phyloP scores from a whole-genome alignment of 2,113 vertebrate genomes.

The Salvelinus alpinus region DNA sequence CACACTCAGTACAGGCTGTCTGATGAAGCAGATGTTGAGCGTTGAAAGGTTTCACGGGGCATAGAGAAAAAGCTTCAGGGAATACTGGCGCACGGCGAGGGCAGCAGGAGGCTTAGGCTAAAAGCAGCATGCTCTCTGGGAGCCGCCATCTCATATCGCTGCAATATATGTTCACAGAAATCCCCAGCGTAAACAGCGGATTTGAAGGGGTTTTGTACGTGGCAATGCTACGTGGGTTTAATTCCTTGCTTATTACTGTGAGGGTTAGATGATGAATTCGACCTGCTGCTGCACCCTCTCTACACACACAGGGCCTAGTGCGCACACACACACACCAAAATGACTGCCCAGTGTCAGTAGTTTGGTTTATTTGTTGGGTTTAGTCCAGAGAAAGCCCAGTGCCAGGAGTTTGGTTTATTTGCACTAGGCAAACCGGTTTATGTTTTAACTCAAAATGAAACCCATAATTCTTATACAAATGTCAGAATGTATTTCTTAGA shows the following conservation, averaged over 20 bases:
- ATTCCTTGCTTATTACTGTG: neutral
- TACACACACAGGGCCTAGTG: neutral
- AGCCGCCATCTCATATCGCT: neutral
- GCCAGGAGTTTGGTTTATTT: neutral
- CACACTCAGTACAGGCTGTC: constrained; percentile 4
- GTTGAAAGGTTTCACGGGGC: neutral
- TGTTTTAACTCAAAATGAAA: neutral
- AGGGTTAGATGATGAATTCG: neutral
- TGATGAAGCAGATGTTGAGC: neutral
- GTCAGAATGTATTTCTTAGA: neutral
- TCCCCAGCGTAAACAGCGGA: neutral
- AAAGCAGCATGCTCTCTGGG: constrained; percentile 1
- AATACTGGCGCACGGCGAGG: neutral
- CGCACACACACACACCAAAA: neutral
- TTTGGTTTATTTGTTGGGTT: neutral
- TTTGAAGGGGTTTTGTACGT: neutral
- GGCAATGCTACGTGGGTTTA: neutral
- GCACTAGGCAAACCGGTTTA: neutral
- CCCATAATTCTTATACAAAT: neutral
- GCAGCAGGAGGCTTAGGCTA: neutral
- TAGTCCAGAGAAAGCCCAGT: neutral
- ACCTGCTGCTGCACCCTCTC: neutral
- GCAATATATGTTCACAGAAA: neutral
- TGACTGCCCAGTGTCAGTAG: too few relatives aligned
- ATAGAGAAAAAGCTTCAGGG: neutral